Evolutionary conservation across 2,888 invertebrate species (phyloP).

Genomic region (Acanthosepion esculentum): DNA sequence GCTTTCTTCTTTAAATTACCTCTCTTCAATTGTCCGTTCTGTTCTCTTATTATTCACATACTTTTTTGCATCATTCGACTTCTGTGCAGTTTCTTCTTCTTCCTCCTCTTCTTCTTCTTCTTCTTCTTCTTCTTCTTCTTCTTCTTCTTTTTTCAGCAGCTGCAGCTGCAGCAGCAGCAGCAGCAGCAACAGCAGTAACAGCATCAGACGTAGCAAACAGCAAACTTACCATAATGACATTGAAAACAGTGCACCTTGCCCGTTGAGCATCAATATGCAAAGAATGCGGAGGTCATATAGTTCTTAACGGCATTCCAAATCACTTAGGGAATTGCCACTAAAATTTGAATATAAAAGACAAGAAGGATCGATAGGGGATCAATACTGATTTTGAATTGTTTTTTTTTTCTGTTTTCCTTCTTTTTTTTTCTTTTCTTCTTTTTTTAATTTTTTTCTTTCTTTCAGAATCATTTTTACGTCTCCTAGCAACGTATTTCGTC

Average conservation of each 20-base stretch:
- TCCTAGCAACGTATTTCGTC: no score
- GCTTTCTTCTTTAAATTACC: no score
- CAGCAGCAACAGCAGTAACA: background rate
- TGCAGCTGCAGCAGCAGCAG: rapidly evolving
- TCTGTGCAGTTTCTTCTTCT: no score
- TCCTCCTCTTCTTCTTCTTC: no score
- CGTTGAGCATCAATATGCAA: background rate
- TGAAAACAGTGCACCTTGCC: background rate
- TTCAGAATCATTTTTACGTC: no score
- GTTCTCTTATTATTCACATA: no score
- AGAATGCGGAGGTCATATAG: background rate
- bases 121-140: no score
- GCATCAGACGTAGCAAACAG: background rate
- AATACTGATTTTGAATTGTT: background rate
- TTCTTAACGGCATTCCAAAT: background rate
- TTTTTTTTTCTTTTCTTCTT: no score
- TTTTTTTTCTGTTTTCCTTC: background rate
- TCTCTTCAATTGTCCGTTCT: no score
- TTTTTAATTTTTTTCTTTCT: no score
- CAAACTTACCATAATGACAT: background rate
- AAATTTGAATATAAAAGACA: background rate
- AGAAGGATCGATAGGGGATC: background rate
- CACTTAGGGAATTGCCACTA: background rate
- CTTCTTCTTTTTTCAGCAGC: no score
- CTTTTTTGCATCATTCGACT: no score